These are phyloP conservation scores for Acyrthosiphon pisum DNA, from an alignment of 1,140 invertebrate genomes.

Conservation along the genomic window DNA sequence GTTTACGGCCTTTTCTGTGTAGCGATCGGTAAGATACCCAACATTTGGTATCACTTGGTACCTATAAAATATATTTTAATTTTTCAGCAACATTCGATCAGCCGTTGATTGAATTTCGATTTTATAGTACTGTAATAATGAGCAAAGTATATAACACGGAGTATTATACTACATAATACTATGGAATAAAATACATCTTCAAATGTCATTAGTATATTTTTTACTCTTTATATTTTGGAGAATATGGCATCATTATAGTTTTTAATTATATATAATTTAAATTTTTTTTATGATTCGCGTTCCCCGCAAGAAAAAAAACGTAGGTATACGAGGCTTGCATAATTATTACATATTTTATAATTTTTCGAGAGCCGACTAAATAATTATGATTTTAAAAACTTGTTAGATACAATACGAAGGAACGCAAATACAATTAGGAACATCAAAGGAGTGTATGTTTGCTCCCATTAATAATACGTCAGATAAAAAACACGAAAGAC, in stretches of 20 bases:
- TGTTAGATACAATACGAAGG: neutral
- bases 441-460: neutral
- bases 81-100: neutral
- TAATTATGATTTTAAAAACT: slow-evolving; percentile 16
- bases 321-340: neutral
- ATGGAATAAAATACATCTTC: neutral
- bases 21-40: neutral
- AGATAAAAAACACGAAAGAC: neutral
- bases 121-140: neutral
- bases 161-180: neutral
- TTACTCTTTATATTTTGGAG: neutral
- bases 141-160: neutral
- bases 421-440: slow-evolving; percentile 1
- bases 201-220: neutral
- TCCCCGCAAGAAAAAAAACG: neutral
- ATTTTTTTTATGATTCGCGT: neutral
- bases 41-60: neutral
- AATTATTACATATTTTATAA: neutral
- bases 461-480: neutral
- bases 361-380: neutral
- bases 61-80: too few relatives aligned
- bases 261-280: neutral
- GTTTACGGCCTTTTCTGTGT: neutral
- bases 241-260: neutral
- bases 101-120: neutral